Percentiles rank a stretch among this genome's conserved stretches.
Conservation (phyloP, 2,113 vertebrate species). For the Penelope pileata region DNA sequence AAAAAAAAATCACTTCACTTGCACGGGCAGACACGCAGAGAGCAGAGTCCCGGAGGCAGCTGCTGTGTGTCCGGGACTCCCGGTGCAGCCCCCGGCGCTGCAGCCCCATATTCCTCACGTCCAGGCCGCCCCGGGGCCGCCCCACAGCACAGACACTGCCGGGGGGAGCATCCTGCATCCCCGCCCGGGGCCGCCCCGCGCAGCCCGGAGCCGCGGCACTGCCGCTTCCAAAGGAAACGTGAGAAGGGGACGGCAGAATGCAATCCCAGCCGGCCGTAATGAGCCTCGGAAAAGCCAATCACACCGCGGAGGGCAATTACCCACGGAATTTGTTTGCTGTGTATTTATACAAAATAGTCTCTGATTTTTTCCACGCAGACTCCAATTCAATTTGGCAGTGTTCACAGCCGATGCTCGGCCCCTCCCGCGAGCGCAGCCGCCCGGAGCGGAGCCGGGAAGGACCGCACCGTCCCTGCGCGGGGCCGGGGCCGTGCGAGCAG, state of each 20-base stretch:
- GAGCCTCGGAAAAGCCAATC: constrained; percentile 59
- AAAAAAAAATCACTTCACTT: not conserved
- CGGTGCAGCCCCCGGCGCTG: no score
- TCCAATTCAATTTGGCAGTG: constrained; percentile 62
- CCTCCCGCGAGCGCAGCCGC: no score
- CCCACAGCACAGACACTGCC: no score
- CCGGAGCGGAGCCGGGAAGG: no score
- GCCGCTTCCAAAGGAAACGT: not conserved
- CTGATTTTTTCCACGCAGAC: constrained; percentile 49
- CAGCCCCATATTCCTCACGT: no score
- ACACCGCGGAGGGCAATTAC: constrained; percentile 55
- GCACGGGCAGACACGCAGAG: not conserved
- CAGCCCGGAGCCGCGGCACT: no score
- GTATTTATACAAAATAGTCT: constrained; percentile 77
- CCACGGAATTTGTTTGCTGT: constrained; percentile 67
- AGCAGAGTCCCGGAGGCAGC: not conserved
- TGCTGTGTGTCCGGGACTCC: not conserved
- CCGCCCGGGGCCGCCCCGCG: no score
- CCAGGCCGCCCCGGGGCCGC: no score
- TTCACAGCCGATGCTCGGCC: constrained; percentile 75
- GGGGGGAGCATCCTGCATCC: no score
- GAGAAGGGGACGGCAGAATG: constrained; percentile 54
- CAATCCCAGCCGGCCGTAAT: constrained; percentile 28
- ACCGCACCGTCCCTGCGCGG: no score
- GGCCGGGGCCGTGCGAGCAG: no score